Base-by-base conservation (phyloP, 2,113 vertebrate species). In the Urocitellus parryii region DNA sequence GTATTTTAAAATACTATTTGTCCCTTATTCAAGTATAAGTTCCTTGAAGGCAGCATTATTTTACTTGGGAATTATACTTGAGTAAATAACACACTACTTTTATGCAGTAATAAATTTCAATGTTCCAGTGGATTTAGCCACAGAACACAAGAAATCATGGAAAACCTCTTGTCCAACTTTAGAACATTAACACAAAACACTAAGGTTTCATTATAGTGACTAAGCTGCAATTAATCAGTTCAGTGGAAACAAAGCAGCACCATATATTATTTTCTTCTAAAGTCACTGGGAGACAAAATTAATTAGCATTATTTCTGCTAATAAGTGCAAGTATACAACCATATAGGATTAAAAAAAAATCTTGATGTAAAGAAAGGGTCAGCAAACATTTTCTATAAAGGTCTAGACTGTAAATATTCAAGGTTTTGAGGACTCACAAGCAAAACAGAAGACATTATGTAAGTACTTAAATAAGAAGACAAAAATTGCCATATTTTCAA, bases 381-480 rank as follows among this genome's bases (percentile, higher is more conserved):
- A 24, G 83, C 6, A 89, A 78, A 42, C 17, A 67, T 29, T 56
- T 83, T 65, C 63, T 77, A 7, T n/a, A 67, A 92, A 88, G 16
- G 67, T 34, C 32, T 61, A 82, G 13, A 91, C 12, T 79, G 39
- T 76, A 86, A 81, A 39, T 29, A 85, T 67, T 73, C 72, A 86
- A 96, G 48, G 48, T 68, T 95, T 80, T 82, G 39, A 93, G 14
- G 8, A 68, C 20, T 88, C 90, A 80, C 2, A 20, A 81, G 18
- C 32, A 96, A 97, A 96, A 88, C 1, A 11, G 58, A 96, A 45
- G 20, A 22, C 29, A 73, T 27, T 42, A 76, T 17, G 12, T 89
- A 94, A 79, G n/a, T 63, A 65, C 37, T 53, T 90, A 53, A 0
- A 70, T 29, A 76, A 68, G n/a, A 4, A 87, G 34, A 76, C 48